A percentile compares a stretch with the other conserved stretches of the same genome.
phyloP scores from a whole-genome alignment of 1,140 invertebrate species.

The Atta texana region DNA sequence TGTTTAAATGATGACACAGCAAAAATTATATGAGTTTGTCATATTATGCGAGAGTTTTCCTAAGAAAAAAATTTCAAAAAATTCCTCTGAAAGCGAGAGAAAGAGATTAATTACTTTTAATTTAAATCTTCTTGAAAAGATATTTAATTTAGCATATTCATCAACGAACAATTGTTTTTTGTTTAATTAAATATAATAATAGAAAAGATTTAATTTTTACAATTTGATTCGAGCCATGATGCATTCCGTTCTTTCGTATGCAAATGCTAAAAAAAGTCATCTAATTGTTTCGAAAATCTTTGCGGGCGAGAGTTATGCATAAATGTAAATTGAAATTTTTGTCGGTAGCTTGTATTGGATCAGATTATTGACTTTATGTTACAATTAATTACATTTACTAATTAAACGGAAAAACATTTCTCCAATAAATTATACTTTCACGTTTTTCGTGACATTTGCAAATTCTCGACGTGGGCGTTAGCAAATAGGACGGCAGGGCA shows the following conservation, averaged over 20 bases:
- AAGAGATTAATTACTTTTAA: neutral
- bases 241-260: neutral
- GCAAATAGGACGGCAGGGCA: neutral
- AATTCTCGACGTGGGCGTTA: constrained; percentile 40
- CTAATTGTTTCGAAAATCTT: constrained; percentile 56
- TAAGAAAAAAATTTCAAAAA: neutral
- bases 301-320: neutral
- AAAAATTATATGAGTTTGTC: neutral
- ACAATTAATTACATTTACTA: neutral
- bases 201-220: neutral
- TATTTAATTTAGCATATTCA: constrained; percentile 2
- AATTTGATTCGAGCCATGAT: neutral
- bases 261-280: neutral
- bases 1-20: neutral
- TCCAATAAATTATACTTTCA: constrained; percentile 8
- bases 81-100: neutral
- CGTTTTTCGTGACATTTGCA: constrained; percentile 60
- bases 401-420: constrained; percentile 19
- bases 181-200: neutral
- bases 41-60: too few relatives aligned
- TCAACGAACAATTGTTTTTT: neutral
- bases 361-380: neutral
- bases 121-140: neutral
- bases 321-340: neutral
- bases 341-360: neutral